These are phyloP conservation scores for Cathartes aura DNA, from an alignment of 2,113 vertebrate species.

Conservation along the genomic window DNA sequence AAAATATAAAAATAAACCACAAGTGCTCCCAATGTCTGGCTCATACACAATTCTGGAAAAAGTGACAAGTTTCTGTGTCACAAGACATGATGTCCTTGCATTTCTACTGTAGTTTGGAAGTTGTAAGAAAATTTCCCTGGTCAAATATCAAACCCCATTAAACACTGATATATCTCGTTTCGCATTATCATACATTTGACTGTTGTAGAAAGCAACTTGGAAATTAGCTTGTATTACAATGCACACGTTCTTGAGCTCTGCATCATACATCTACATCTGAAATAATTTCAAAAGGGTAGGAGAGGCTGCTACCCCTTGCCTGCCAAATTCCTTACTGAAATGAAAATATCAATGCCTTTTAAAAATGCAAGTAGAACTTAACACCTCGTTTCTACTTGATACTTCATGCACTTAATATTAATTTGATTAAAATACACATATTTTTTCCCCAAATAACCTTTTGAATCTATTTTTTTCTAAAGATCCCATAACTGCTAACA, in stretches of 20 bases:
- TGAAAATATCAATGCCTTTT: not conserved
- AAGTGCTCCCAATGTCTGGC: not conserved
- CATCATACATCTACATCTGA: not conserved
- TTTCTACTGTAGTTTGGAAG: not conserved
- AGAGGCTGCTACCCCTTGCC: not conserved
- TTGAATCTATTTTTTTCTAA: constrained; percentile 15
- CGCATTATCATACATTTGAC: not conserved
- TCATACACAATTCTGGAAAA: not conserved
- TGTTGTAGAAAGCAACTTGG: not conserved
- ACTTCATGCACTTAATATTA: not conserved
- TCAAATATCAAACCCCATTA: not conserved
- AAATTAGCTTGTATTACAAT: not conserved
- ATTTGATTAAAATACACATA: not conserved
- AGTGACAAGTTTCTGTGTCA: not conserved
- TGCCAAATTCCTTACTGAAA: not conserved
- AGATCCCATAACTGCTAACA: constrained; percentile 10
- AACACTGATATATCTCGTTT: not conserved
- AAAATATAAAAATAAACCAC: not conserved
- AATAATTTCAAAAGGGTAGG: not conserved
- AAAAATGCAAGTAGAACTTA: not conserved
- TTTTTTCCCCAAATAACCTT: not conserved
- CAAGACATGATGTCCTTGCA: not conserved
- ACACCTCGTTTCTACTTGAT: not conserved
- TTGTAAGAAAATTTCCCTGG: not conserved
- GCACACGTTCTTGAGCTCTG: not conserved